Evolutionary conservation across 2,797 vertebrate genomes (phyloP).

Genomic region (Clarias pachynema): DNA sequence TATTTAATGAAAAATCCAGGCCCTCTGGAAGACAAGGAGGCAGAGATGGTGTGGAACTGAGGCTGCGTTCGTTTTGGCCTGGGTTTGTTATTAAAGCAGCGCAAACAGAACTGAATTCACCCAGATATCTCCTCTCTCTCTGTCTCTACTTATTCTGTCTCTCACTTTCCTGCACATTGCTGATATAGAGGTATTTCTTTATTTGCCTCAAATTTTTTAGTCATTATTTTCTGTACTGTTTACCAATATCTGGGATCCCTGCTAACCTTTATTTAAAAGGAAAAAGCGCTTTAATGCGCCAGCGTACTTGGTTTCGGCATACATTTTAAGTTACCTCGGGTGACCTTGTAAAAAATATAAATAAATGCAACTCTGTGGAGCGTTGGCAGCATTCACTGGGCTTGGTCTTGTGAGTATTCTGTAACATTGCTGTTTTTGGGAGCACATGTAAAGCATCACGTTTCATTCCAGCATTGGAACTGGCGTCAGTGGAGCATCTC

Average conservation of each 20-base stretch:
- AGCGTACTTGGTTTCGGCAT: constrained; percentile 4
- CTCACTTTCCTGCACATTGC: not conserved
- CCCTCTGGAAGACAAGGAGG: constrained; percentile 64
- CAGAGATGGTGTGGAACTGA: constrained; percentile 57
- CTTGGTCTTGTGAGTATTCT: constrained; percentile 39
- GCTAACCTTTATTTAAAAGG: not conserved
- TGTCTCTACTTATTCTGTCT: constrained; percentile 31
- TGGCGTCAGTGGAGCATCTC: constrained; percentile 46
- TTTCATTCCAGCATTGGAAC: constrained; percentile 48
- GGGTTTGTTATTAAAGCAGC: constrained; percentile 56
- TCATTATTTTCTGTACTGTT: not conserved
- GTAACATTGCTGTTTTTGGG: constrained; percentile 57
- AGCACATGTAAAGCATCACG: constrained; percentile 35
- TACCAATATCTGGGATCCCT: not conserved
- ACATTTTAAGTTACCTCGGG: constrained; percentile 45
- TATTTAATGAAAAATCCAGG: constrained; percentile 75
- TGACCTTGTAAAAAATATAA: constrained; percentile 50
- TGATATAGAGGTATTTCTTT: not conserved
- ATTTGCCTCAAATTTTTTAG: not conserved
- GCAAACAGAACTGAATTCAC: constrained; percentile 55
- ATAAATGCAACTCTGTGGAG: constrained; percentile 46
- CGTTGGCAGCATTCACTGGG: constrained; percentile 44
- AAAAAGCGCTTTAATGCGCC: not conserved
- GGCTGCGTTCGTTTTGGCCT: constrained; percentile 57
- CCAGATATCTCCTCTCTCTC: constrained; percentile 41